Evolutionary conservation across 2,888 invertebrate genomes (phyloP), one percentile per base, ranked within the genome.

Genomic region (Aproaerema taeniolella): DNA sequence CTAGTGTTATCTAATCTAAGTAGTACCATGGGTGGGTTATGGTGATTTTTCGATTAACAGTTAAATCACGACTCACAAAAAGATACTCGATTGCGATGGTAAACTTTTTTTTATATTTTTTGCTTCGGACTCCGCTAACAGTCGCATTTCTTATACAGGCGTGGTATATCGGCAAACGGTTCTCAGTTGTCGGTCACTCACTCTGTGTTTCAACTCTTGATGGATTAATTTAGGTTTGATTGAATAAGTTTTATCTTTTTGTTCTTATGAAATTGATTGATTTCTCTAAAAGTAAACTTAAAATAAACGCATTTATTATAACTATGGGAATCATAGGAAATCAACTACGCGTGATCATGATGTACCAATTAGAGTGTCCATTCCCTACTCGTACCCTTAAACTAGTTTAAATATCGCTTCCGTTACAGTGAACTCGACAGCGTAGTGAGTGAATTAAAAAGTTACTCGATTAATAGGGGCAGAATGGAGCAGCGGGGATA

Each of bases 91-190:
- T 11, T 15, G 24, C 25, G 24, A 32, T 24, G 30, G 26, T 31
- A 33, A 25, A 37, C 20, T 32, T 35, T 35, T 26, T 35, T 35
- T 15, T 7, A 35, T 25, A 35, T 29, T 42, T 43, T 41, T 35
- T 40, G 28, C 24, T 33, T 29, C 30, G 20, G 38, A 24, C 24
- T 33, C 17, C 30, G 20, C 3, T 8, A n/a, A 34, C 8, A 25
- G n/a, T 26, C 26, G 37, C 30, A 13, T 8, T 30, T 13, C 20
- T 30, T 37, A 9, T 12, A 17, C 29, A 16, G 20, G 17, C 46
- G 51, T 52, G 52, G 49, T 49, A 47, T 49, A 50, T 48, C 42
- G 45, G 45, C 41, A 43, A 50, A 52, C 49, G 48, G 47, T 44
- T 45, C 29, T 37, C 12, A 13, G 36, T 37, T 44, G 38, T 42